Evolutionary conservation across 2,888 invertebrate genomes (phyloP).

Genomic region (Ashinkailepas kermadecensis): DNA sequence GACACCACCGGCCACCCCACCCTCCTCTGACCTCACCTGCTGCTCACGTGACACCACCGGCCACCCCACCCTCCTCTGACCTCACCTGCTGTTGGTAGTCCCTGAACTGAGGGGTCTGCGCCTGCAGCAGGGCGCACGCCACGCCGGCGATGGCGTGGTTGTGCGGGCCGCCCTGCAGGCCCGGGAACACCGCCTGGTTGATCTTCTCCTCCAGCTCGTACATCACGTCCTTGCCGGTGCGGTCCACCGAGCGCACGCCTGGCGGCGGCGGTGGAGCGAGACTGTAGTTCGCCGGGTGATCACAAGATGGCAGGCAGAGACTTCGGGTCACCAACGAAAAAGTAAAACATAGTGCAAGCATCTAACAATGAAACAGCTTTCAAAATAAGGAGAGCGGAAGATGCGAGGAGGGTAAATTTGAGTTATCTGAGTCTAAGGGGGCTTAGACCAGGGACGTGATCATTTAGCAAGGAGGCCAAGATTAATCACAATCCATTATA

Average conservation of each 20-base stretch:
- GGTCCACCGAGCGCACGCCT: constrained; percentile 63
- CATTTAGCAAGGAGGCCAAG: too few species aligned
- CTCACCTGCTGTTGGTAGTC: constrained; percentile 71
- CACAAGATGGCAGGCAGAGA: too few species aligned
- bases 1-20: background rate
- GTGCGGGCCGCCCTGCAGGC: constrained; percentile 95
- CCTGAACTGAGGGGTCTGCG: constrained; percentile 67
- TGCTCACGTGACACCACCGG: background rate
- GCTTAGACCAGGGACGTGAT: too few species aligned
- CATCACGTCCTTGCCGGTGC: constrained; percentile 73
- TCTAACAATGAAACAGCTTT: too few species aligned
- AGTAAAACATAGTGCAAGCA: too few species aligned
- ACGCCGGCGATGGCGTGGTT: constrained; percentile 94
- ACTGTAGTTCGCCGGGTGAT: too few species aligned
- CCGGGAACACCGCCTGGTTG: constrained; percentile 84
- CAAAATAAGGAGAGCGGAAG: too few species aligned
- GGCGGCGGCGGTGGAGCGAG: background rate
- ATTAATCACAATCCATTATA: too few species aligned
- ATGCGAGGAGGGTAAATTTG: too few species aligned
- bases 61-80: background rate
- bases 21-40: background rate
- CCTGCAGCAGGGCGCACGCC: constrained; percentile 87
- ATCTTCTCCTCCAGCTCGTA: constrained; percentile 84
- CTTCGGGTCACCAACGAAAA: too few species aligned
- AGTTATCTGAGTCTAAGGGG: too few species aligned